Percentiles rank a stretch among this genome's conserved stretches.
phyloP scores from a whole-genome alignment of 2,113 vertebrate genomes.

The Holacanthus passer region DNA sequence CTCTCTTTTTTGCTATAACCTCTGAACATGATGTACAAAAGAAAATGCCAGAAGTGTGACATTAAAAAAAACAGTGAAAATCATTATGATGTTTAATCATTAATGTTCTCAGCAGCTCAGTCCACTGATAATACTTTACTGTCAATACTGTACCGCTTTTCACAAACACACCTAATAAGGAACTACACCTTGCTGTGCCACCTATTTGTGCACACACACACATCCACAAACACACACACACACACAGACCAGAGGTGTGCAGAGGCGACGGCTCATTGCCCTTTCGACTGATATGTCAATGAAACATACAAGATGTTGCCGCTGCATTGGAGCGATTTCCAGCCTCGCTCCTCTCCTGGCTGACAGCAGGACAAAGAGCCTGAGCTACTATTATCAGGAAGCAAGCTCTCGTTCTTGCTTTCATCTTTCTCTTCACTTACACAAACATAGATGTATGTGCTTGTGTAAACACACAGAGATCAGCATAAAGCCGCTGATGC shows the following conservation, averaged over 20 bases:
- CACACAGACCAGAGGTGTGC: conserved; percentile 46
- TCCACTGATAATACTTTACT: neutral
- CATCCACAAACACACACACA: conserved; percentile 21
- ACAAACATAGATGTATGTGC: conserved; percentile 66
- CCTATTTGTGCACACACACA: conserved; percentile 33
- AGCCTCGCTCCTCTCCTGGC: conserved; percentile 74
- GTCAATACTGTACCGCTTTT: conserved; percentile 3
- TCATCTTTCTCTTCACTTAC: conserved; percentile 64
- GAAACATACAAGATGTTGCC: conserved; percentile 81
- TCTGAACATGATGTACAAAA: neutral
- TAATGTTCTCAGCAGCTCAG: neutral
- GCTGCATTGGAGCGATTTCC: conserved; percentile 71
- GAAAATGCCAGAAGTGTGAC: fast-evolving
- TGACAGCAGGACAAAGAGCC: conserved; percentile 84
- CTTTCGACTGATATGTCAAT: conserved; percentile 80
- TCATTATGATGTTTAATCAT: neutral
- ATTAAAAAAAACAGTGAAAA: neutral
- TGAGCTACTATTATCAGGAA: conserved; percentile 74
- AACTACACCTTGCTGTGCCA: conserved; percentile 9
- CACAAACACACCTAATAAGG: conserved; percentile 22
- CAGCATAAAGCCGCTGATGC: conserved; percentile 57
- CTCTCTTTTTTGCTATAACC: neutral
- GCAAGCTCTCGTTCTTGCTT: conserved; percentile 68
- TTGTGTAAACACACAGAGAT: conserved; percentile 52
- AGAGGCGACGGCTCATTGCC: conserved; percentile 78